phyloP scores from a whole-genome alignment of 2,113 vertebrate species.

The Penelope pileata region DNA sequence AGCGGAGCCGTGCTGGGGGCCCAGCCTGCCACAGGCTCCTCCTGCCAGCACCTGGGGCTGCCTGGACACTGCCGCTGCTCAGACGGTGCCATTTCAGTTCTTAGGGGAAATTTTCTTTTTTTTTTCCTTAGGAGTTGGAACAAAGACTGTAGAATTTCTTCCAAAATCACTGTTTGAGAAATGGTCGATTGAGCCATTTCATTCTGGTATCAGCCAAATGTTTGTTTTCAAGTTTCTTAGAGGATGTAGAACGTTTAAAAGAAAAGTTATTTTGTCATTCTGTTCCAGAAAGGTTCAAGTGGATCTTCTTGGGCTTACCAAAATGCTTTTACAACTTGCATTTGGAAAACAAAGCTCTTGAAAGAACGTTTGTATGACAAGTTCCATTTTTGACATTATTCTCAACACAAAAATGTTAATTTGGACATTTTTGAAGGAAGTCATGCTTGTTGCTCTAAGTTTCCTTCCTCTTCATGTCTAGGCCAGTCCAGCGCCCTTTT shows the following conservation, averaged over 20 bases:
- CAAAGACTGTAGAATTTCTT: background rate
- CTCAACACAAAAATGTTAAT: background rate
- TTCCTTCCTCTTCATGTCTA: background rate
- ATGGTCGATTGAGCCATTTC: background rate
- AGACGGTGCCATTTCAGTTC: background rate
- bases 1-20: background rate
- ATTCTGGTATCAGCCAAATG: background rate
- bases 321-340: background rate
- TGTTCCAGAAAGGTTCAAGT: background rate
- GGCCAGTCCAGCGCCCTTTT: background rate
- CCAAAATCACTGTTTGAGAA: background rate
- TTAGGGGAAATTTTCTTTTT: background rate
- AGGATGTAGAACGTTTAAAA: accelerated
- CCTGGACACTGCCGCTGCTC: background rate
- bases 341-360: background rate
- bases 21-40: background rate
- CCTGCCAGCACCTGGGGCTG: background rate
- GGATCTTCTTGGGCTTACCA: background rate
- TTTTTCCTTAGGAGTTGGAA: background rate
- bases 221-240: background rate
- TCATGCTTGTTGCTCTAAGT: background rate
- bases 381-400: background rate
- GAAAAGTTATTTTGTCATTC: background rate
- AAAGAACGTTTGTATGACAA: background rate
- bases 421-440: background rate